Evolutionary conservation across 1,140 invertebrate genomes (phyloP).

Genomic region (Drosophila parvula): DNA sequence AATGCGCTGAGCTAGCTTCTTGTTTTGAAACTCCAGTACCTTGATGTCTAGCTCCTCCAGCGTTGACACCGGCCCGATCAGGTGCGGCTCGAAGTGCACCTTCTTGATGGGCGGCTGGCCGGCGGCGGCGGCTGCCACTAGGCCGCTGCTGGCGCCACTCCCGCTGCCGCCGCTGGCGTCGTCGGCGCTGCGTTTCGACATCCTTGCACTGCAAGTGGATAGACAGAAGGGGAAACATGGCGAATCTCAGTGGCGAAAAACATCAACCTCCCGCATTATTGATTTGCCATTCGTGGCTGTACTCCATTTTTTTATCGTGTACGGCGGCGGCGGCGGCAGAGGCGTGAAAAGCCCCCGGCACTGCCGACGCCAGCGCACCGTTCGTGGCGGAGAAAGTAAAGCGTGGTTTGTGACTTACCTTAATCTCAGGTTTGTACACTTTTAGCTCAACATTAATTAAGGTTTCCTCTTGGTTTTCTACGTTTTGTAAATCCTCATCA

Average conservation of each 20-base stretch:
- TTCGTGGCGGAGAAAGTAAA: slow-evolving; percentile 3
- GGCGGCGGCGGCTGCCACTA: slow-evolving; percentile 66
- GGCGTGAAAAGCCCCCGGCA: slow-evolving; percentile 7
- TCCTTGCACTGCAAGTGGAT: slow-evolving; percentile 74
- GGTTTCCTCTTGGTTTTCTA: slow-evolving; percentile 46
- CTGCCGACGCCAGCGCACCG: not conserved
- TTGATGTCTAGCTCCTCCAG: slow-evolving; percentile 99
- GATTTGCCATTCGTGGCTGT: slow-evolving; percentile 75
- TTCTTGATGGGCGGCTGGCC: slow-evolving; percentile 92
- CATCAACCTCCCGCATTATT: slow-evolving; percentile 62
- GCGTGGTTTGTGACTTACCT: slow-evolving; percentile 50
- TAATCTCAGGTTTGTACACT: slow-evolving; percentile 66
- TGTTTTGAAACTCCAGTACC: slow-evolving; percentile 98
- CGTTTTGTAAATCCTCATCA: slow-evolving; percentile 40
- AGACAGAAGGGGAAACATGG: not conserved
- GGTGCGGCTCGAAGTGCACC: slow-evolving; percentile 96
- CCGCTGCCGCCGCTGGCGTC: slow-evolving; percentile 85
- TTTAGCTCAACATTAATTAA: slow-evolving; percentile 79
- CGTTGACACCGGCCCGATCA: slow-evolving; percentile 96
- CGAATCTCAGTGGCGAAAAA: slow-evolving; percentile 27
- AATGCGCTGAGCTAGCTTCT: slow-evolving; percentile 96
- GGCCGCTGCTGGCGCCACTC: slow-evolving; percentile 58
- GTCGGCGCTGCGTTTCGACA: slow-evolving; percentile 90
- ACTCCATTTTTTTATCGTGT: slow-evolving; percentile 73
- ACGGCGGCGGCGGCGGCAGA: slow-evolving; percentile 41